These are phyloP conservation scores for Fregata magnificens DNA, from an alignment of 2,113 vertebrate genomes.

Conservation along the genomic window DNA sequence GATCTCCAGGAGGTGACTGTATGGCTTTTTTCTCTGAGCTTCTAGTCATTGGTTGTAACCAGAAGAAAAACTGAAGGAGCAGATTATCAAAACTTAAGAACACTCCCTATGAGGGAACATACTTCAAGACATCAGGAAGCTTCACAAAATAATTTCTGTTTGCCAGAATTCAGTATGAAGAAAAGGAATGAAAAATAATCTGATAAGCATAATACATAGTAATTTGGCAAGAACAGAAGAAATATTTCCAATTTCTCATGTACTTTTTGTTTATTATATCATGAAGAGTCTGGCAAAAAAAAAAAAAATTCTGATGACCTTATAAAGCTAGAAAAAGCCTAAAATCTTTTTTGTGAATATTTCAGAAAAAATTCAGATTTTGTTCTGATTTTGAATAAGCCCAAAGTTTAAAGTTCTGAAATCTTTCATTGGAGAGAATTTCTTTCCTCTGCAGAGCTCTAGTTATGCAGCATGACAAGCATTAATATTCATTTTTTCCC, in stretches of 20 bases:
- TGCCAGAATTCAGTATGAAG: background rate
- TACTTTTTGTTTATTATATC: background rate
- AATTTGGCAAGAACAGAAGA: background rate
- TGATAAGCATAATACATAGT: background rate
- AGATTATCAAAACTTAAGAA: background rate
- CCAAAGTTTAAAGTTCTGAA: background rate
- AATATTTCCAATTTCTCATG: background rate
- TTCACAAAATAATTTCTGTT: background rate
- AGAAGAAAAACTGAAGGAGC: background rate
- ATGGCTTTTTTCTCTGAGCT: background rate
- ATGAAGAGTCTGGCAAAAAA: background rate
- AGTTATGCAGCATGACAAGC: background rate
- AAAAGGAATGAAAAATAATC: background rate
- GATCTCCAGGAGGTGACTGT: background rate
- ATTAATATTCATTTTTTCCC: background rate
- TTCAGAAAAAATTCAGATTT: background rate
- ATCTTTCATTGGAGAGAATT: background rate
- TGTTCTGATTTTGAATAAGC: background rate
- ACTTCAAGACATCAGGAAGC: background rate
- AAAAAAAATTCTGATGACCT: background rate
- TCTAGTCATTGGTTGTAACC: background rate
- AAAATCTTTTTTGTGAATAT: background rate
- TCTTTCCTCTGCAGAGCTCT: background rate
- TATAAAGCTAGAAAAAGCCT: background rate
- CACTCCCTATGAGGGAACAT: background rate